Percentiles rank a stretch among this genome's conserved stretches.
These are phyloP conservation scores for Bradypus variegatus DNA, from an alignment of 2,797 vertebrate genomes.

Conservation along the genomic window DNA sequence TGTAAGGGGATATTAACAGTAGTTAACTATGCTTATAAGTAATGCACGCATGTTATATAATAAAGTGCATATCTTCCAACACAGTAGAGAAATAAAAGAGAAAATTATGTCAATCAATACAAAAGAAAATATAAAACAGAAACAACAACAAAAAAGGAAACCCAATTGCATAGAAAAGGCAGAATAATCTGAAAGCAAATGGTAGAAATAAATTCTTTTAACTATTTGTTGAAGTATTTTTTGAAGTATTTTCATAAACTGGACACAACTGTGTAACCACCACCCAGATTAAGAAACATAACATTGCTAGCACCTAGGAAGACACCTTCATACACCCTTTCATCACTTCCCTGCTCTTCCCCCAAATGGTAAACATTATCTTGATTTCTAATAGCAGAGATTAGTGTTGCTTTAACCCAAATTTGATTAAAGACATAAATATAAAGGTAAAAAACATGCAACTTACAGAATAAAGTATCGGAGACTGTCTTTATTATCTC, in stretches of 20 bases:
- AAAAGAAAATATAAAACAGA: background rate
- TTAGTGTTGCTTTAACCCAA: too few species aligned
- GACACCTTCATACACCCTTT: background rate
- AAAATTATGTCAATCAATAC: background rate
- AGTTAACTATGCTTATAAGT: too few species aligned
- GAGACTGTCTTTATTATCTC: background rate
- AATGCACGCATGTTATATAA: too few species aligned
- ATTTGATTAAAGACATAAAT: too few species aligned
- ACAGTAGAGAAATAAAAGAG: background rate
- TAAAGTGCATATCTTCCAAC: background rate
- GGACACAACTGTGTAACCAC: background rate
- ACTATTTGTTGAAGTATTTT: too few species aligned
- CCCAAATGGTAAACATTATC: background rate
- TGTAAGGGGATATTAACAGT: too few species aligned
- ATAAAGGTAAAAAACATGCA: background rate
- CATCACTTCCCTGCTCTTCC: background rate
- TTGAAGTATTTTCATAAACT: background rate
- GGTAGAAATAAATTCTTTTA: background rate
- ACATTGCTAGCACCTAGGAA: background rate
- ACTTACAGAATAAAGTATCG: slow-evolving; percentile 3
- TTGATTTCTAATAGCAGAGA: too few species aligned
- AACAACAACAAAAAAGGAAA: background rate
- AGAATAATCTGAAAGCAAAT: background rate
- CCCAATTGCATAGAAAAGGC: background rate
- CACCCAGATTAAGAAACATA: background rate